phyloP scores from a whole-genome alignment of 1,140 invertebrate species.

The Drosophila orena region DNA sequence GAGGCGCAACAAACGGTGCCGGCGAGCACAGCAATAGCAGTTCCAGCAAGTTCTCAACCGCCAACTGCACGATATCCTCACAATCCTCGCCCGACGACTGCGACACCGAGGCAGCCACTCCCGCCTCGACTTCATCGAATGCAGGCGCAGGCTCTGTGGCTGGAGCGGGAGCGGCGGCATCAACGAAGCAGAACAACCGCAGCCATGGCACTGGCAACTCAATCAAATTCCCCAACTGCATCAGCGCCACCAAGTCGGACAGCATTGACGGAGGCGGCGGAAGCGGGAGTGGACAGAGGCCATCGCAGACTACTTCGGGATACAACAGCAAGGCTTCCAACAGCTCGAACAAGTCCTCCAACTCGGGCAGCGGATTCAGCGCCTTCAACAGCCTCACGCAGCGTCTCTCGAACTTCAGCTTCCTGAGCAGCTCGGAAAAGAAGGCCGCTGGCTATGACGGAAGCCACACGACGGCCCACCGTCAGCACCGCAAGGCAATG shows the following conservation, averaged over 20 bases:
- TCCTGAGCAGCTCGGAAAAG: conserved; percentile 78
- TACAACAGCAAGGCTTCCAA: conserved; percentile 81
- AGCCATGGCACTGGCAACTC: conserved; percentile 66
- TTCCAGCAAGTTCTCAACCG: conserved; percentile 84
- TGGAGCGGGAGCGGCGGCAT: conserved; percentile 8
- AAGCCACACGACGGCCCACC: conserved; percentile 60
- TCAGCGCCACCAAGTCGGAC: conserved; percentile 79
- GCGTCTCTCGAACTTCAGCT: conserved; percentile 80
- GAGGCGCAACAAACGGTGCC: conserved; percentile 16
- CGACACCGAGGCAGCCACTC: conserved; percentile 49
- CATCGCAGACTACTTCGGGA: conserved; percentile 63
- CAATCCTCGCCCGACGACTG: conserved; percentile 80
- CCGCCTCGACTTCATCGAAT: conserved; percentile 38
- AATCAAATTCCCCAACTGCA: conserved; percentile 82
- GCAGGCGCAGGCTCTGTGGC: conserved; percentile 12
- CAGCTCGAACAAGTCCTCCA: conserved; percentile 79
- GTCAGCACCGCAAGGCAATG: conserved; percentile 81
- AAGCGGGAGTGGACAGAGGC: conserved; percentile 16
- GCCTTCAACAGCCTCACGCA: conserved; percentile 83
- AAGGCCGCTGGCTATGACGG: conserved; percentile 61
- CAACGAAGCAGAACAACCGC: conserved; percentile 50
- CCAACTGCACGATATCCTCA: conserved; percentile 84
- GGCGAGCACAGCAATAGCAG: conserved; percentile 82
- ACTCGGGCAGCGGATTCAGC: conserved; percentile 69
- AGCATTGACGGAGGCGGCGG: conserved; percentile 65